phyloP scores from a whole-genome alignment of 2,113 vertebrate genomes.

The Chlorodrepanis virens region DNA sequence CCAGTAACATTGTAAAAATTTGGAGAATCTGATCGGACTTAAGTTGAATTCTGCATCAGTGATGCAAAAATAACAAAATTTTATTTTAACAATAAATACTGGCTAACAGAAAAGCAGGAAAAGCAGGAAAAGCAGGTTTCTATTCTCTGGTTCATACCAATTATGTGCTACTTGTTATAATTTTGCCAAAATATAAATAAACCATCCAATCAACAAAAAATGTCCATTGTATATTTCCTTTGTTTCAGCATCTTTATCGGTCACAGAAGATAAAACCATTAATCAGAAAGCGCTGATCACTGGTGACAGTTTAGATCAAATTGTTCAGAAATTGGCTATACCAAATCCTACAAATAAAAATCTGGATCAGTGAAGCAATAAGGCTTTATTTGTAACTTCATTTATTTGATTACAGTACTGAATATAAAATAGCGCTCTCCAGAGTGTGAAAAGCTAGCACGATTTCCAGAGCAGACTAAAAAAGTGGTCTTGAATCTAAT shows the following conservation, averaged over 20 bases:
- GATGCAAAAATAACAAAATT: not conserved
- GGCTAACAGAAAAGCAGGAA: not conserved
- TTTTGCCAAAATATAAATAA: not conserved
- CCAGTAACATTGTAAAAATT: not conserved
- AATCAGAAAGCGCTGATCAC: not conserved
- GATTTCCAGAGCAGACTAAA: not conserved
- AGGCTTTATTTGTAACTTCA: constrained; percentile 16
- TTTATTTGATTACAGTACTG: constrained; percentile 2
- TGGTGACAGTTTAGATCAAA: not conserved
- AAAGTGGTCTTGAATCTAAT: not conserved
- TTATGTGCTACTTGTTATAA: not conserved
- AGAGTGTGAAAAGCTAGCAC: not conserved
- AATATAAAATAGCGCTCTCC: not conserved
- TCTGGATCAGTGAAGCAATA: not conserved
- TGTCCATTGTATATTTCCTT: not conserved
- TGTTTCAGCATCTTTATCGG: not conserved
- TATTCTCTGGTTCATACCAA: not conserved
- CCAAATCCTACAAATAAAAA: not conserved
- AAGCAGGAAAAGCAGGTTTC: not conserved
- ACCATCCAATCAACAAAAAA: not conserved
- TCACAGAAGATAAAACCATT: not conserved
- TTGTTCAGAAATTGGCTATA: constrained; percentile 20
- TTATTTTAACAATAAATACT: not conserved
- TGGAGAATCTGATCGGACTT: not conserved
- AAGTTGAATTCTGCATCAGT: not conserved